These are phyloP conservation scores for Drosophila subsilvestris DNA, from an alignment of 2,888 invertebrate genomes.

Conservation along the genomic window DNA sequence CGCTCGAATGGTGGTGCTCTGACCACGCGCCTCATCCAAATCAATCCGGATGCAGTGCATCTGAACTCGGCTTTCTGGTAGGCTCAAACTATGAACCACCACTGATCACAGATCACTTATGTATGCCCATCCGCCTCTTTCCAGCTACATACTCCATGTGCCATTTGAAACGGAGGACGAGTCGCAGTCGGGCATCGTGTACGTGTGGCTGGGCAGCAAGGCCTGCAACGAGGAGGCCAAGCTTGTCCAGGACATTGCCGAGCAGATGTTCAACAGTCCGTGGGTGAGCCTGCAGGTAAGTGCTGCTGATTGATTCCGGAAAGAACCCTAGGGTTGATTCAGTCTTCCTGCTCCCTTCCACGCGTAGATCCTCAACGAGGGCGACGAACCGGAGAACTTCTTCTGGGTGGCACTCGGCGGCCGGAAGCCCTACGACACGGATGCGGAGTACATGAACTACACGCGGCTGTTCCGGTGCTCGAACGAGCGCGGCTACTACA, in stretches of 20 bases:
- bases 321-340: no score
- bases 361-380: slow-evolving; percentile 91
- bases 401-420: slow-evolving; percentile 99
- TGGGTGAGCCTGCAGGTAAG: slow-evolving; percentile 91
- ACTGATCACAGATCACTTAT: background rate
- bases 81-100: slow-evolving; percentile 44
- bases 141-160: slow-evolving; percentile 95
- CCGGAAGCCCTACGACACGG: slow-evolving; percentile 93
- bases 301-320: no score
- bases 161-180: slow-evolving; percentile 94
- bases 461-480: slow-evolving; percentile 98
- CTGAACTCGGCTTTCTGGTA: slow-evolving; percentile 98
- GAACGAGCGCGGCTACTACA: slow-evolving; percentile 99
- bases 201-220: slow-evolving; percentile 97
- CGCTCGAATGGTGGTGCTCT: slow-evolving; percentile 97
- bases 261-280: slow-evolving; percentile 94
- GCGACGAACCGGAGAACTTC: slow-evolving; percentile 98
- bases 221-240: slow-evolving; percentile 93
- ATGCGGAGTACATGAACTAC: slow-evolving; percentile 96
- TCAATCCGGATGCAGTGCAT: slow-evolving; percentile 92
- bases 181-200: slow-evolving; percentile 93
- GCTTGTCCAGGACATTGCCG: slow-evolving; percentile 95
- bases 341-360: background rate
- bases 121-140: slow-evolving; percentile 11
- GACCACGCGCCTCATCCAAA: slow-evolving; percentile 96